Evolutionary conservation across 2,797 vertebrate genomes (phyloP), one percentile per base, ranked within the genome.

Genomic region (Petrocephalus schoutedeni): DNA sequence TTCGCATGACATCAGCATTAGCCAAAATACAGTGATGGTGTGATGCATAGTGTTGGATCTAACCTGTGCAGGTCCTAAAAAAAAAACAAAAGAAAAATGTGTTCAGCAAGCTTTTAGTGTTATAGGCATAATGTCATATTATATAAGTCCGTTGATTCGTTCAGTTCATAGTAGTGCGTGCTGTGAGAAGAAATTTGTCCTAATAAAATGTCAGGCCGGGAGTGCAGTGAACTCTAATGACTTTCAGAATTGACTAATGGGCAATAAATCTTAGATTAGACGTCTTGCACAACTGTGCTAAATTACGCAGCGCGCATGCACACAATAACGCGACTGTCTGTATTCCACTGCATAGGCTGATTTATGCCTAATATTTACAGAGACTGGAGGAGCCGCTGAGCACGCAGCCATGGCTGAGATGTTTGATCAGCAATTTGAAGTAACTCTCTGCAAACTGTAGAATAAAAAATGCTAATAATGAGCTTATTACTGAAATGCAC

Each of bases 221-320:
- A 95, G 95, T 95, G 95, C 94, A 95, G 96, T 96, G 94, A 95
- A 96, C 95, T 95, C 94, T 96, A 96, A 96, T 96, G 95, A 96
- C 95, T 95, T 96, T 96, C 94, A 95, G 94, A 93, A 95, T 95
- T 94, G 94, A 95, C 95, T 96, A 96, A 96, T 96, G 95, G 95
- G 94, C 95, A 96, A 96, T 96, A 96, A 96, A 96, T 96, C 95
- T 94, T 95, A 94, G 93, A 95, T 96, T 96, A 96, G 94, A 93
- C 94, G 92, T 93, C 88, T 88, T 85, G 88, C 91, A 89, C 89
- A 91, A 91, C 92, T 89, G 87, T 45, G 67, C 89, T 88, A 90
- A 90, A 89, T 89, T 90, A 92, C 89, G 89, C 90, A 88, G 90
- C 93, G 91, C 89, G 53, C 93, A 74, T 74, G 32, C 86, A 86